These are phyloP conservation scores for Idaea dimidiata DNA, from an alignment of 2,888 invertebrate species.

Conservation along the genomic window DNA sequence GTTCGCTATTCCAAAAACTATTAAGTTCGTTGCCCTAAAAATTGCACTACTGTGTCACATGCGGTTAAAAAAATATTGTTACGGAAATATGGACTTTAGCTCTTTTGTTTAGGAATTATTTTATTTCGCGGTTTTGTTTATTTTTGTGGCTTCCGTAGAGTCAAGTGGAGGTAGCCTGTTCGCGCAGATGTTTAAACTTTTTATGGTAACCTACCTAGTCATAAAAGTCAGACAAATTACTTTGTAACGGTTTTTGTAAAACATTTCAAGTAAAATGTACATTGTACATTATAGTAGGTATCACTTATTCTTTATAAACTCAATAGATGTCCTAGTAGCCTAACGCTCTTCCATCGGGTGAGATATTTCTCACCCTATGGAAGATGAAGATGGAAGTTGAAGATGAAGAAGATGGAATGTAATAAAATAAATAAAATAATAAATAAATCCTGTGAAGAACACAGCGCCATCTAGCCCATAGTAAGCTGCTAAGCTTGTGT, in stretches of 20 bases:
- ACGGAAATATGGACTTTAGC: slow-evolving; percentile 10
- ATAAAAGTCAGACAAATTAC: slow-evolving; percentile 27
- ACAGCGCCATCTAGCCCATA: too few species aligned
- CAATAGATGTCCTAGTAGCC: too few species aligned
- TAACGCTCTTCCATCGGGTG: too few species aligned
- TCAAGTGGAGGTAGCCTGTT: slow-evolving; percentile 41
- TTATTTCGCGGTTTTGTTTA: slow-evolving; percentile 25
- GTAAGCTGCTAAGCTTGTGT: too few species aligned
- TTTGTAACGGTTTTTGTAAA: not conserved
- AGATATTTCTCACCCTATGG: too few species aligned
- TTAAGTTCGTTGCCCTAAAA: slow-evolving; percentile 49
- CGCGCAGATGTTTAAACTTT: slow-evolving; percentile 54
- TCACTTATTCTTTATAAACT: too few species aligned
- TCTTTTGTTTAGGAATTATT: slow-evolving; percentile 4
- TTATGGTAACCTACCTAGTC: slow-evolving; percentile 35
- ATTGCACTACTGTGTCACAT: slow-evolving; percentile 31
- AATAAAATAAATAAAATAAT: too few species aligned
- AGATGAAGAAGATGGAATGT: too few species aligned
- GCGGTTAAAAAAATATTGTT: not conserved
- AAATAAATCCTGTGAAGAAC: too few species aligned
- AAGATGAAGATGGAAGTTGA: too few species aligned
- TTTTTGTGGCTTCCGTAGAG: slow-evolving; percentile 25
- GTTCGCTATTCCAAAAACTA: slow-evolving; percentile 28
- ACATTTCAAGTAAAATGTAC: not conserved
- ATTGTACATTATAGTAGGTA: too few species aligned